These are phyloP conservation scores for Macrobrachium nipponense DNA, from an alignment of 1,140 invertebrate genomes.

Conservation along the genomic window DNA sequence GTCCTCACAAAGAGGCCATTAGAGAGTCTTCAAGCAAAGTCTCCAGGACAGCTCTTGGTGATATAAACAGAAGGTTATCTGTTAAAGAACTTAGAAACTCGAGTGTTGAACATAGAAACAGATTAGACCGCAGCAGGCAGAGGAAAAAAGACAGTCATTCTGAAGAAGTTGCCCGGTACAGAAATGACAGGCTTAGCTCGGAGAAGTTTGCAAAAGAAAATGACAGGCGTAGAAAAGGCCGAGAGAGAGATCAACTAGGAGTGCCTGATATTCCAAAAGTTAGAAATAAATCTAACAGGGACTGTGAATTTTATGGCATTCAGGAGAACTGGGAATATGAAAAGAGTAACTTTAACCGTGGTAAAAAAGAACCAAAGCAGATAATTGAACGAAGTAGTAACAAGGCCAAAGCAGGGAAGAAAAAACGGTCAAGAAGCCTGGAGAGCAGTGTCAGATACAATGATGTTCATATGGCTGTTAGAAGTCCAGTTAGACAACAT, in stretches of 20 bases:
- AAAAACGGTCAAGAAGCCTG: constrained; percentile 35
- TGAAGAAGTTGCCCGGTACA: neutral
- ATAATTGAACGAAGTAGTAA: constrained; percentile 8
- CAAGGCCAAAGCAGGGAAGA: neutral
- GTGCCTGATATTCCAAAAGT: no score
- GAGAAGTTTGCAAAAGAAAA: neutral
- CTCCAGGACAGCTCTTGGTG: no score
- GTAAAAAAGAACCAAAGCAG: neutral
- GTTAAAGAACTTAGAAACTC: no score
- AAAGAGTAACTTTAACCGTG: neutral
- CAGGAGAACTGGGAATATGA: neutral
- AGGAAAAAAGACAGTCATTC: neutral
- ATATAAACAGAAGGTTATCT: no score
- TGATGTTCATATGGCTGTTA: neutral
- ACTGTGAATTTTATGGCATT: no score
- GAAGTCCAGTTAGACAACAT: constrained; percentile 29
- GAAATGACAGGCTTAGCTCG: neutral
- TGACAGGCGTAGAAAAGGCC: neutral
- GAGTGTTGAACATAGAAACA: neutral
- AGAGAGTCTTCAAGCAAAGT: no score
- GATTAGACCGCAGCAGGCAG: neutral
- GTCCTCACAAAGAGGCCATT: neutral
- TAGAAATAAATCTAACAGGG: no score
- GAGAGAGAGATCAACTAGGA: no score
- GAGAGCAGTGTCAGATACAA: constrained; percentile 13